Conservation (phyloP, 1,140 invertebrate species). For the Pachyrhynchus sulphureomaculatus region DNA sequence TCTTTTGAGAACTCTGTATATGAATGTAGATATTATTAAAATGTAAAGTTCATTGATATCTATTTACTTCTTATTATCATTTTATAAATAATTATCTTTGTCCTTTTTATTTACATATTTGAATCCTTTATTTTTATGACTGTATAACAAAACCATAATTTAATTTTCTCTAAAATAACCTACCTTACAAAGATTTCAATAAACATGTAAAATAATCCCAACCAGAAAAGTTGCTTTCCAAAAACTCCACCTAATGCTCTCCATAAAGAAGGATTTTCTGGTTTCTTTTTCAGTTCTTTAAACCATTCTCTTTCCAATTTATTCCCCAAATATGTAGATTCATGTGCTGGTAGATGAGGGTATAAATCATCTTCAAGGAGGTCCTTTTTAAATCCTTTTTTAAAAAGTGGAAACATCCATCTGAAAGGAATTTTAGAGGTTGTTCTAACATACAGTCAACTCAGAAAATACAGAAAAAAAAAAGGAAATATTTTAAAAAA, state of each 20-base stretch:
- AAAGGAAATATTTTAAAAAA: no score
- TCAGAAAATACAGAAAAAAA: neutral
- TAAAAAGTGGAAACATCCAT: conserved; percentile 46
- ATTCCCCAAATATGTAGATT: conserved; percentile 54
- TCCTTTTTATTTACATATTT: neutral
- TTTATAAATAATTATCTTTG: no score
- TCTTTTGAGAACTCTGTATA: no score
- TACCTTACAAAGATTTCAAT: conserved; percentile 44
- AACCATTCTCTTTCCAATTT: conserved; percentile 59
- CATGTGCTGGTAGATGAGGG: conserved; percentile 21
- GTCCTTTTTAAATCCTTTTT: conserved; percentile 32
- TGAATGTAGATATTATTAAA: no score
- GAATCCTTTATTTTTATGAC: neutral
- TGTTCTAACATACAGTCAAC: neutral
- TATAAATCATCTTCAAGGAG: conserved; percentile 39
- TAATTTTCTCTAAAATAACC: conserved; percentile 10
- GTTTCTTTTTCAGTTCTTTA: conserved; percentile 42
- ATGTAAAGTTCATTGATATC: no score
- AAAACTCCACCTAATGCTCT: conserved; percentile 36
- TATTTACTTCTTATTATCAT: no score
- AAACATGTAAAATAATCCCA: conserved; percentile 27
- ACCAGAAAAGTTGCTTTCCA: conserved; percentile 22
- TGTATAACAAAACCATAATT: neutral
- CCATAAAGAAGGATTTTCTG: conserved; percentile 45
- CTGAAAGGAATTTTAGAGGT: conserved; percentile 35